phyloP scores from a whole-genome alignment of 2,797 vertebrate species.

The Crocidura indochinensis region DNA sequence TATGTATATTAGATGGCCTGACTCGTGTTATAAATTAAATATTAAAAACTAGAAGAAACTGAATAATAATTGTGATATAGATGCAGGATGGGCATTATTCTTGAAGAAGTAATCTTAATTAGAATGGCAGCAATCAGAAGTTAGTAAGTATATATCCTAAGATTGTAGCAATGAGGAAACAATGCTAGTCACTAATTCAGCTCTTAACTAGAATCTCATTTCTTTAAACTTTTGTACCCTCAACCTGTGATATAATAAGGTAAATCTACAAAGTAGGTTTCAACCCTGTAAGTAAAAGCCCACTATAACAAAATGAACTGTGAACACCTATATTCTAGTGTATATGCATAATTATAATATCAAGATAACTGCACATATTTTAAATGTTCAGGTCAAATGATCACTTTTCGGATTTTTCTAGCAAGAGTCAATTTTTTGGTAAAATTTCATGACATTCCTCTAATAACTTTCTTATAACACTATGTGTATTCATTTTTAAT shows the following conservation, averaged over 20 bases:
- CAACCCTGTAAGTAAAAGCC: neutral
- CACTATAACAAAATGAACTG: neutral
- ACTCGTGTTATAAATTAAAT: neutral
- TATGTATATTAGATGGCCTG: too few species aligned
- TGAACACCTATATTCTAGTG: neutral
- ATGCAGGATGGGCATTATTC: neutral
- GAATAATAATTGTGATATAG: neutral
- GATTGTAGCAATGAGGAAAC: neutral
- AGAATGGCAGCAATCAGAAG: neutral
- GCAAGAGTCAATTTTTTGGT: constrained; percentile 4
- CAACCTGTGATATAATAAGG: neutral
- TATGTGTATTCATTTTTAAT: too few species aligned
- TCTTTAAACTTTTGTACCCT: constrained; percentile 17
- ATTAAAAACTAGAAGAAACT: neutral
- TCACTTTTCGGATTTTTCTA: neutral
- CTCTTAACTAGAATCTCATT: neutral
- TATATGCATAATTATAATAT: neutral
- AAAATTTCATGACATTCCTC: neutral
- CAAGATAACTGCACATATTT: neutral
- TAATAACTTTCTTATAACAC: neutral
- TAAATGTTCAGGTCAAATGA: neutral
- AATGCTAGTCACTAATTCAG: constrained; percentile 2
- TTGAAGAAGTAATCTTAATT: constrained; percentile 33
- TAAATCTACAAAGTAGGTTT: neutral
- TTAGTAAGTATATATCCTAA: neutral